phyloP scores from a whole-genome alignment of 2,888 invertebrate genomes.

The Rhamnusium bicolor region DNA sequence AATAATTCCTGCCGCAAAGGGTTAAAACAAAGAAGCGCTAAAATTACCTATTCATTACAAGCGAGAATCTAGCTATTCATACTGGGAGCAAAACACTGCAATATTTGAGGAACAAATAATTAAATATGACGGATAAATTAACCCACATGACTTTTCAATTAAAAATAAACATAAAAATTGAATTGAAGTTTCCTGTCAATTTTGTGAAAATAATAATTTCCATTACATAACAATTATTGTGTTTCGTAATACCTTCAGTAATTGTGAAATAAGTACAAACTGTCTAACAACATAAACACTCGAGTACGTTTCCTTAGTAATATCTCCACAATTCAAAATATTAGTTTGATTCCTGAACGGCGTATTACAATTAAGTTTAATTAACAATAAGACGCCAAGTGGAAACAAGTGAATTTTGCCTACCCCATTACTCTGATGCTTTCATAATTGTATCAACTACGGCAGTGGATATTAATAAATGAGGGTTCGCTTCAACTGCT shows the following conservation, averaged over 20 bases:
- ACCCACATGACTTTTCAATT: too few relatives aligned
- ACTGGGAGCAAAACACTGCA: too few relatives aligned
- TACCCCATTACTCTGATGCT: constrained; percentile 36
- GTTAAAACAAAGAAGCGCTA: too few relatives aligned
- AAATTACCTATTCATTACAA: too few relatives aligned
- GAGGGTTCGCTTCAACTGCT: constrained; percentile 45
- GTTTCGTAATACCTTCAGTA: background rate
- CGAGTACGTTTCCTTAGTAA: background rate
- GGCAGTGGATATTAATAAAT: constrained; percentile 48
- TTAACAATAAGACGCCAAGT: constrained; percentile 42
- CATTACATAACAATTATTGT: background rate
- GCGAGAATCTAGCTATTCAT: too few relatives aligned
- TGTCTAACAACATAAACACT: background rate
- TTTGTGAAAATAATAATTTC: background rate
- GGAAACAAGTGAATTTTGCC: constrained; percentile 37
- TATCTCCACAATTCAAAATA: constrained; percentile 8
- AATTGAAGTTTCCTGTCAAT: too few relatives aligned
- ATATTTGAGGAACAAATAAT: too few relatives aligned
- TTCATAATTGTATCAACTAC: constrained; percentile 48
- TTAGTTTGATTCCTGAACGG: constrained; percentile 38
- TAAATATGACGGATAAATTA: too few relatives aligned
- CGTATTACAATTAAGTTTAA: constrained; percentile 47
- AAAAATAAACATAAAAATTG: too few relatives aligned
- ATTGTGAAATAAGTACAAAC: background rate
- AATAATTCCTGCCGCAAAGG: too few relatives aligned